Evolutionary conservation across 2,888 invertebrate species (phyloP).

Genomic region (Apodemia duryi): DNA sequence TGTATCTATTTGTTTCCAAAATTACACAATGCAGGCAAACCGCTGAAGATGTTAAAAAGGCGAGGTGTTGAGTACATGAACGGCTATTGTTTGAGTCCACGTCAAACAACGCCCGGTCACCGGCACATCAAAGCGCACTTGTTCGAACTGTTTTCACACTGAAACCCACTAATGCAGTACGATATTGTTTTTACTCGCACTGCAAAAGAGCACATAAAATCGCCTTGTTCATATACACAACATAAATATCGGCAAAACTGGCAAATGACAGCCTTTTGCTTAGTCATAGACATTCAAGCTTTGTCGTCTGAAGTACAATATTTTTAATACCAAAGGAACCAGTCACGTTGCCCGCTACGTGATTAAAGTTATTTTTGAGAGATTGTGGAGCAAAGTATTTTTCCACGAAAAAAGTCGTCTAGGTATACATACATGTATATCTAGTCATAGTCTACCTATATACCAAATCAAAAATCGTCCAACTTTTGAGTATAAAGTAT

Average conservation of each 20-base stretch:
- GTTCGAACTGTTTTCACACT: slow-evolving; percentile 24
- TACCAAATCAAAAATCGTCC: too few species aligned
- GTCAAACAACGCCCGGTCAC: slow-evolving; percentile 57
- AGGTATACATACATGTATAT: too few species aligned
- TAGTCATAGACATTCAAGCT: too few species aligned
- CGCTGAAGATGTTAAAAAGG: slow-evolving; percentile 61
- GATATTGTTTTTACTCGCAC: slow-evolving; percentile 30
- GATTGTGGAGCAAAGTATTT: too few species aligned
- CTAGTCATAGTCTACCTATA: too few species aligned
- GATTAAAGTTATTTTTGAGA: too few species aligned
- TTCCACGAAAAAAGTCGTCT: too few species aligned
- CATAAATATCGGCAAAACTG: background rate
- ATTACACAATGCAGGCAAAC: slow-evolving; percentile 43
- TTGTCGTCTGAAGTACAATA: too few species aligned
- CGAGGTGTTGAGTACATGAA: slow-evolving; percentile 61
- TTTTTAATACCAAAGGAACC: too few species aligned
- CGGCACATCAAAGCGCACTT: slow-evolving; percentile 35
- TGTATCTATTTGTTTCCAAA: slow-evolving; percentile 45
- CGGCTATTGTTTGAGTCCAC: slow-evolving; percentile 59
- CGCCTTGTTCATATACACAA: background rate
- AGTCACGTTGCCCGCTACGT: too few species aligned
- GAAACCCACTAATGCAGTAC: slow-evolving; percentile 52
- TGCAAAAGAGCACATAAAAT: slow-evolving; percentile 8
- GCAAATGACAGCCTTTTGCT: too few species aligned
- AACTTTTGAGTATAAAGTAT: too few species aligned